Evolutionary conservation across 1,140 invertebrate genomes (phyloP).

Genomic region (Geopemphigus sp.): DNA sequence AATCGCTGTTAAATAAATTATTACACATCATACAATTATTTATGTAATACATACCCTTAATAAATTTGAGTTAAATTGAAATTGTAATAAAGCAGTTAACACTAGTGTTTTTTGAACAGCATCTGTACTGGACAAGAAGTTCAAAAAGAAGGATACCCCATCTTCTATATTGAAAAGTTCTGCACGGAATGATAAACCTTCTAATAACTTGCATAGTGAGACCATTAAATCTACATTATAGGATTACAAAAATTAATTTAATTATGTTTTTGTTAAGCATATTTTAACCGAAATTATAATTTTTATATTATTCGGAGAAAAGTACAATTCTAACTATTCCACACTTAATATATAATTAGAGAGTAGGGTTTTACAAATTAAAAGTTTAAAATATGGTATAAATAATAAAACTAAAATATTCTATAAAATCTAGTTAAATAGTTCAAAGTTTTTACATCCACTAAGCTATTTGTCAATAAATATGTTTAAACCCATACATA

Average conservation of each 20-base stretch:
- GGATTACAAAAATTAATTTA: background rate
- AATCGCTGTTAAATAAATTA: background rate
- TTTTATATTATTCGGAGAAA: too few relatives aligned
- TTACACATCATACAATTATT: background rate
- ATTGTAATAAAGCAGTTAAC: constrained; percentile 50
- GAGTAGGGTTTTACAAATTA: too few relatives aligned
- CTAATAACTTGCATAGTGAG: constrained; percentile 51
- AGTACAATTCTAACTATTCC: too few relatives aligned
- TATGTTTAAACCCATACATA: too few relatives aligned
- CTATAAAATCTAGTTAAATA: too few relatives aligned
- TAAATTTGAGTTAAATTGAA: constrained; percentile 48
- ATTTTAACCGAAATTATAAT: too few relatives aligned
- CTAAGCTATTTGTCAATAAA: too few relatives aligned
- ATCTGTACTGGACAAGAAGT: constrained; percentile 49
- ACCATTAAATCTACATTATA: constrained; percentile 51
- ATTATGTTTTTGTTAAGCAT: background rate
- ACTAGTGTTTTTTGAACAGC: constrained; percentile 48
- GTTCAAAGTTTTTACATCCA: too few relatives aligned
- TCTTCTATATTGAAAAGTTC: constrained; percentile 2
- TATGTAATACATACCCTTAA: constrained; percentile 16
- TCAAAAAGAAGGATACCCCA: constrained; percentile 20
- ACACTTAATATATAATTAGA: too few relatives aligned
- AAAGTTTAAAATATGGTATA: too few relatives aligned
- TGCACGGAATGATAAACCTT: constrained; percentile 50
- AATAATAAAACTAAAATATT: too few relatives aligned